phyloP scores from a whole-genome alignment of 2,888 invertebrate species.

The Drosophila quinaria region DNA sequence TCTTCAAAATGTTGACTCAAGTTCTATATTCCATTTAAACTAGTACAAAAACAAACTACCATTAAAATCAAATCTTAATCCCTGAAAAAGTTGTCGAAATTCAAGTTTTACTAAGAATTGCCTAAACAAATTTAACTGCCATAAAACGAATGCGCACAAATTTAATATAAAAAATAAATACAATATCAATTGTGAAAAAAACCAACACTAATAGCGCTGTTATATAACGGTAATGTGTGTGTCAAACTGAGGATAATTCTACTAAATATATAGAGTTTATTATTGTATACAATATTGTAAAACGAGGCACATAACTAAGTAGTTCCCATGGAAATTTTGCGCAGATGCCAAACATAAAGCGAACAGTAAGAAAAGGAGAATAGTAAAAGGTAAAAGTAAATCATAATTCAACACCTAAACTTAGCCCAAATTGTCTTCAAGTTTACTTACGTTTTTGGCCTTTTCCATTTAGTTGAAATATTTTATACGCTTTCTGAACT shows the following conservation, averaged over 20 bases:
- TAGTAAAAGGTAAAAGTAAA: conserved; percentile 9
- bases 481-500: conserved; percentile 55
- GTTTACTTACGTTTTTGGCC: conserved; percentile 53
- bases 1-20: conserved; percentile 39
- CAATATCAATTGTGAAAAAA: conserved; percentile 7
- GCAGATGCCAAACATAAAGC: conserved; percentile 50
- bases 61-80: conserved; percentile 37
- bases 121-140: conserved; percentile 41
- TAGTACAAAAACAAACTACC: conserved; percentile 72
- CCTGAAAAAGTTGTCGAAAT: conserved; percentile 32
- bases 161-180: conserved; percentile 13
- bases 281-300: conserved; percentile 44
- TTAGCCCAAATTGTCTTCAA: conserved; percentile 44
- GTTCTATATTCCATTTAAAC: conserved; percentile 73
- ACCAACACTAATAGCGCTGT: conserved; percentile 22
- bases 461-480: conserved; percentile 66
- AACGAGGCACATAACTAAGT: conserved; percentile 50
- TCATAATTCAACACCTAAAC: conserved; percentile 21
- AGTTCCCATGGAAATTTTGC: conserved; percentile 46
- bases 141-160: conserved; percentile 56
- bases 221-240: conserved; percentile 61
- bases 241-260: conserved; percentile 55
- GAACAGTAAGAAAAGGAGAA: conserved; percentile 23
- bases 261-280: conserved; percentile 32
- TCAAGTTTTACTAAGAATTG: conserved; percentile 30